Evolutionary conservation across 92 coral and sea anemone species (phyloP), one percentile per base, ranked within the genome.

Genomic region (Heteractis magnifica): DNA sequence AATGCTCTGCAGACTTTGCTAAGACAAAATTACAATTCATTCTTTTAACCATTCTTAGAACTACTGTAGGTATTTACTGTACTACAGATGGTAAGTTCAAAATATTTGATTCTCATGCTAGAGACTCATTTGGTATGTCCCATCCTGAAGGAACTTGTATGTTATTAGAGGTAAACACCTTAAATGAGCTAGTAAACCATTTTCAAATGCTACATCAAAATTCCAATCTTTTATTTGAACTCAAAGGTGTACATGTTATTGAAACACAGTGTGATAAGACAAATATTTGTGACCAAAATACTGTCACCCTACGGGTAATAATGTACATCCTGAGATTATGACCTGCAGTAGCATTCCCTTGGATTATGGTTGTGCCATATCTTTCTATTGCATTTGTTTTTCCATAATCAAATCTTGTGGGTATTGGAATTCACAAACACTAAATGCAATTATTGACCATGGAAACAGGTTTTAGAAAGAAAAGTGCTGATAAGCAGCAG

Each of bases 301-400:
- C 65, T 58, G 65, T 58, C 1, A 58, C 65, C 65, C 18, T 26
- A 26, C 26, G 26, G 65, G 65, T 10, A 58, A 58, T 18, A 18
- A 58, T 58, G 1, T 58, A 58, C 18, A 58, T 58, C 65, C 65
- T 58, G 18, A 58, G 11, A 58, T 58, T 10, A 58, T 10, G 11
- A 10, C 13, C 65, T 10, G 18, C 65, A 58, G 13, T 58, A 58
- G 65, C 65, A 0, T 58, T 58, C 65, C 65, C 65, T 18, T 58
- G 65, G 65, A 58, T 58, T 58, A 58, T 58, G 65, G 65, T 58
- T 58, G 65, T 58, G 65, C 65, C 65, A 58, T 58, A 58, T 58
- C 13, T 58, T 26, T 26, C 26, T 26, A 26, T 26, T 26, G 26
- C 26, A 26, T 26, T 26, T 26, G 26, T 26, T 26, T 26, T 26